A percentile compares a stretch with the other conserved stretches of the same genome.
Evolutionary conservation across 2,888 invertebrate genomes (phyloP).

Genomic region (Miltochrista miniata): DNA sequence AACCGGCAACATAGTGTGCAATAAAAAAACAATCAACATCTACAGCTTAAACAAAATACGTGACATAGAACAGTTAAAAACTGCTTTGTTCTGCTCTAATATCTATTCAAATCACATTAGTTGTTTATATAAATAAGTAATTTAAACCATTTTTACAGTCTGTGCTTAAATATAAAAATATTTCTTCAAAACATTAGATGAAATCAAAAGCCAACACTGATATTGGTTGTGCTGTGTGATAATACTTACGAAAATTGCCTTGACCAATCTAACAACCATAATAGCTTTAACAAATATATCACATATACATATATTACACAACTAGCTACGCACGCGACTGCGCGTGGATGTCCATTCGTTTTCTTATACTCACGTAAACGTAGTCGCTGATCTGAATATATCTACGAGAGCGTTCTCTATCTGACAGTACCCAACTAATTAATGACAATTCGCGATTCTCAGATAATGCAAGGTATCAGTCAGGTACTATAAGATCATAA

Average conservation of each 20-base stretch:
- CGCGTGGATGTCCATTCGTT: no score
- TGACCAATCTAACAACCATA: constrained; percentile 71
- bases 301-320: constrained; percentile 65
- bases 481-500: no score
- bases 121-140: constrained; percentile 40
- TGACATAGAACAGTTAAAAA: constrained; percentile 24
- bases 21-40: constrained; percentile 44
- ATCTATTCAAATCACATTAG: constrained; percentile 32
- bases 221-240: constrained; percentile 49
- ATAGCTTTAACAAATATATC: constrained; percentile 74
- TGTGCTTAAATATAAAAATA: constrained; percentile 7
- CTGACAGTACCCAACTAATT: no score
- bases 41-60: constrained; percentile 22
- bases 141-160: constrained; percentile 23
- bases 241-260: constrained; percentile 73
- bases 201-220: constrained; percentile 41
- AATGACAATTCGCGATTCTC: no score
- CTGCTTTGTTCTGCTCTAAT: constrained; percentile 33
- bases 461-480: no score
- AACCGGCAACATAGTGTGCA: constrained; percentile 39
- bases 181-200: constrained; percentile 18
- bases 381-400: no score
- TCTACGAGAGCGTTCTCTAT: no score
- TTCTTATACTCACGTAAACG: no score
- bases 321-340: constrained; percentile 57